A percentile compares a stretch with the other conserved stretches of the same genome.
These are phyloP conservation scores for Darwinula stevensoni DNA, from an alignment of 2,888 invertebrate genomes.

Conservation along the genomic window DNA sequence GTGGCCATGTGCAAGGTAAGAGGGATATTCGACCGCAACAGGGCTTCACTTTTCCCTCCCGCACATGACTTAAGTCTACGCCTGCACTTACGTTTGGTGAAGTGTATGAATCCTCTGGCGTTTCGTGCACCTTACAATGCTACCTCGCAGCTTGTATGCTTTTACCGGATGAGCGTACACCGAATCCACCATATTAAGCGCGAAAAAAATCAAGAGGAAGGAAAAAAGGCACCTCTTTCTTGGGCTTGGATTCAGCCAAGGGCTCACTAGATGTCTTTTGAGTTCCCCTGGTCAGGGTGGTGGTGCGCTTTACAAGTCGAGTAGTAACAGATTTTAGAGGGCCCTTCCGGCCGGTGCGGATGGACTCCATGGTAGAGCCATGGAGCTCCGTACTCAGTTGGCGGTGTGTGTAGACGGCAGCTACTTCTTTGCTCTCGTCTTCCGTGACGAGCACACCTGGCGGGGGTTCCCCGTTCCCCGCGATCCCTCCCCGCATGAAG, in stretches of 20 bases:
- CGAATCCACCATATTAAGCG: too few species aligned
- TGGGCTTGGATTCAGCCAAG: conserved; percentile 7
- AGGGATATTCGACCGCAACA: too few species aligned
- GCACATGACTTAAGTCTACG: too few species aligned
- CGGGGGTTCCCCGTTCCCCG: conserved; percentile 5
- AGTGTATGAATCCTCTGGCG: too few species aligned
- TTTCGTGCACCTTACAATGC: too few species aligned
- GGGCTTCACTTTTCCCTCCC: too few species aligned
- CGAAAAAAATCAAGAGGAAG: too few species aligned
- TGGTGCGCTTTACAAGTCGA: conserved; percentile 57
- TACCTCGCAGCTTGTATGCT: too few species aligned
- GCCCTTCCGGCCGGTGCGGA: conserved; percentile 45
- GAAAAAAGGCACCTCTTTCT: too few species aligned
- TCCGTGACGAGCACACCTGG: conserved; percentile 15
- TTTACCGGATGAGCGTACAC: too few species aligned
- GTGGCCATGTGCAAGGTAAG: too few species aligned
- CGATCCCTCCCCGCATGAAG: conserved; percentile 34
- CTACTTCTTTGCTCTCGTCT: conserved; percentile 27
- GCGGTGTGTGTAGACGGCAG: conserved; percentile 51
- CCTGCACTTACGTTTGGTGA: too few species aligned
- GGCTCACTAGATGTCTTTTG: conserved; percentile 42
- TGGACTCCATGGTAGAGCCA: conserved; percentile 43
- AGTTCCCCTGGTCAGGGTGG: conserved; percentile 56
- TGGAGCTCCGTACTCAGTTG: conserved; percentile 52
- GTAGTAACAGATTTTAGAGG: conserved; percentile 56